phyloP scores from a whole-genome alignment of 2,797 vertebrate species.

The Centroberyx gerrardi region DNA sequence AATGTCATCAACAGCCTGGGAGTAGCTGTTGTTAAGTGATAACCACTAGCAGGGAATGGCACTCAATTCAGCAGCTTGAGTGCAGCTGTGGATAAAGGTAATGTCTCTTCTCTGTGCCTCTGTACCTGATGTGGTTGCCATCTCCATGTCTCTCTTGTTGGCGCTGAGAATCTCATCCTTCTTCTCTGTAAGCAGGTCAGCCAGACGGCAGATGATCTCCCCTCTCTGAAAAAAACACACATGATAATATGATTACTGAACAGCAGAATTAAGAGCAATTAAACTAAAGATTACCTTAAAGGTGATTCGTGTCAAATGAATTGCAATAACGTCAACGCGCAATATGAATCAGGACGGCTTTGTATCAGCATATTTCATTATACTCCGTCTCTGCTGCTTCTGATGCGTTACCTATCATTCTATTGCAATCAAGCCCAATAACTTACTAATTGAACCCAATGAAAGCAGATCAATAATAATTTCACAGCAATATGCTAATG shows the following conservation, averaged over 20 bases:
- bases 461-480: too few relatives aligned
- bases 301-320: not conserved
- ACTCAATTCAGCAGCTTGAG: not conserved
- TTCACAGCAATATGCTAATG: not conserved
- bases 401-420: too few relatives aligned
- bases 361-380: too few relatives aligned
- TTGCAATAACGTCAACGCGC: not conserved
- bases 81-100: constrained; percentile 11
- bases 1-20: not conserved
- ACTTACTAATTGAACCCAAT: too few relatives aligned
- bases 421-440: too few relatives aligned
- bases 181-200: constrained; percentile 95
- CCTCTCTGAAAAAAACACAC: constrained; percentile 87
- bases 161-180: constrained; percentile 95
- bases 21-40: not conserved
- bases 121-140: constrained; percentile 89
- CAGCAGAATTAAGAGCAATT: not conserved
- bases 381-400: too few relatives aligned
- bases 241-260: not conserved
- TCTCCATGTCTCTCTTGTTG: constrained; percentile 95
- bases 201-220: constrained; percentile 93
- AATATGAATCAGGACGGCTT: too few relatives aligned
- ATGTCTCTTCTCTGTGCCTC: not conserved
- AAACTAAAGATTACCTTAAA: not conserved
- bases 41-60: too few relatives aligned